Evolutionary conservation across 1,140 invertebrate species (phyloP).

Genomic region (Phymastichus coffea): DNA sequence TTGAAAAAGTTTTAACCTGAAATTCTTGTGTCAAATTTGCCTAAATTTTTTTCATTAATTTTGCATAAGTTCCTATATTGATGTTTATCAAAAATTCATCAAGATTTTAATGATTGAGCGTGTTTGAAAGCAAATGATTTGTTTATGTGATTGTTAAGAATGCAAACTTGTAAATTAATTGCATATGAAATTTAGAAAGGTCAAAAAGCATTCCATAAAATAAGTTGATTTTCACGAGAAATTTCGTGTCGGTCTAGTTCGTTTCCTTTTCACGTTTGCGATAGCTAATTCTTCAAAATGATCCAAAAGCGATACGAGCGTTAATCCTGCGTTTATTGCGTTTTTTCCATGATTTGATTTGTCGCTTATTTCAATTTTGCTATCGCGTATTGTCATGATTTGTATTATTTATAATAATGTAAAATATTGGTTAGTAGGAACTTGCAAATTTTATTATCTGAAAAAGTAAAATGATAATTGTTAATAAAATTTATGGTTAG

Average conservation of each 20-base stretch:
- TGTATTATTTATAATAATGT: neutral
- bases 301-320: constrained; percentile 46
- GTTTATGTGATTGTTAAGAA: too few relatives aligned
- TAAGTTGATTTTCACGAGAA: constrained; percentile 17
- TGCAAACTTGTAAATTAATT: too few relatives aligned
- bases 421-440: too few relatives aligned
- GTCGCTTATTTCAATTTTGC: constrained; percentile 37
- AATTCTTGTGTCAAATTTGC: constrained; percentile 24
- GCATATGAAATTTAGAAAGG: too few relatives aligned
- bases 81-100: too few relatives aligned
- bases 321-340: constrained; percentile 52
- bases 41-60: too few relatives aligned
- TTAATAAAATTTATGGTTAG: neutral
- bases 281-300: constrained; percentile 6
- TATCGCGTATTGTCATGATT: constrained; percentile 1
- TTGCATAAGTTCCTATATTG: too few relatives aligned
- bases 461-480: too few relatives aligned
- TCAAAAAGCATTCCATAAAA: neutral
- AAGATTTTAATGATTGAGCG: too few relatives aligned
- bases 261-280: constrained; percentile 48
- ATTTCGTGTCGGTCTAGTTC: constrained; percentile 33
- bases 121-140: too few relatives aligned
- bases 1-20: neutral
- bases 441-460: too few relatives aligned
- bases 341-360: constrained; percentile 44